phyloP scores from a whole-genome alignment of 2,888 invertebrate species.

The Dorcus parallelipipedus region DNA sequence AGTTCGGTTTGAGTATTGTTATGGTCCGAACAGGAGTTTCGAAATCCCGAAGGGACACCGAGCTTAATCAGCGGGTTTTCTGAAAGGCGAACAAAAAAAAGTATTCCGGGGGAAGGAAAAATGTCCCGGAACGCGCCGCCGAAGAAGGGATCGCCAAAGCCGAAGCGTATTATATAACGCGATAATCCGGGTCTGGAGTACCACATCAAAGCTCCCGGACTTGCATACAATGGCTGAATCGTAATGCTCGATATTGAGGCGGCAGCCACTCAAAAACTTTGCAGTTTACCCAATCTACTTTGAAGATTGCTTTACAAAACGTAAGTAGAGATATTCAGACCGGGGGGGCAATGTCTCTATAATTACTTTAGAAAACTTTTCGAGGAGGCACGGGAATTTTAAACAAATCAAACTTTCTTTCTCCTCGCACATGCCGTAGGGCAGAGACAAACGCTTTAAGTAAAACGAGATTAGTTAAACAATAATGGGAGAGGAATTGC shows the following conservation, averaged over 20 bases:
- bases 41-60: too few relatives aligned
- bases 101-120: too few relatives aligned
- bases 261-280: constrained; percentile 10
- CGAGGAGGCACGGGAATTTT: background rate
- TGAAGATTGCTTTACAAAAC: constrained; percentile 2
- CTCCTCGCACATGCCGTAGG: too few relatives aligned
- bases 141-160: background rate
- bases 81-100: too few relatives aligned
- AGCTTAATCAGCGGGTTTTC: too few relatives aligned
- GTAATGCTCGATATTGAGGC: constrained; percentile 1
- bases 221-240: background rate
- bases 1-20: too few relatives aligned
- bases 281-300: constrained; percentile 12
- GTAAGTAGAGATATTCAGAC: constrained; percentile 1
- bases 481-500: background rate
- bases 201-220: background rate
- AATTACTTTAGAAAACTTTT: constrained; percentile 9
- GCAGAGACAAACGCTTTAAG: too few relatives aligned
- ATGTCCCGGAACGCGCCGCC: too few relatives aligned
- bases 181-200: background rate
- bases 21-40: too few relatives aligned
- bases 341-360: constrained; percentile 3
- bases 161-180: background rate
- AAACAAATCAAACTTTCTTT: background rate
- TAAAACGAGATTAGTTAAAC: background rate